phyloP scores from a whole-genome alignment of 2,888 invertebrate genomes.

The Ceraclea dissimilis region DNA sequence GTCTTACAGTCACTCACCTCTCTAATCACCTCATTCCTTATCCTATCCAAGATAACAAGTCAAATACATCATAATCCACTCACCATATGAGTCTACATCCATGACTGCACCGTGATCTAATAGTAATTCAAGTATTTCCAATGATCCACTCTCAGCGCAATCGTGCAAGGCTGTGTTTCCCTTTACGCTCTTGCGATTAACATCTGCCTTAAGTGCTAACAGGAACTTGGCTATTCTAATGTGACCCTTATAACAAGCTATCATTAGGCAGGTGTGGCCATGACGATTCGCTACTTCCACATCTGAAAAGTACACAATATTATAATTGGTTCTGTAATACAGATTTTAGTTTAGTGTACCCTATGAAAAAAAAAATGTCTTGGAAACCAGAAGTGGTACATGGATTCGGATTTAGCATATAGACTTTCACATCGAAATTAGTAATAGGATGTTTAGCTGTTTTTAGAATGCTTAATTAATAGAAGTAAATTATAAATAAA shows the following conservation, averaged over 20 bases:
- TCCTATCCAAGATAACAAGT: too few relatives aligned
- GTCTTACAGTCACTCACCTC: too few relatives aligned
- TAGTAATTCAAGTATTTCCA: conserved; percentile 85
- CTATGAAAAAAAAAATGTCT: too few relatives aligned
- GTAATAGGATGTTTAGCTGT: too few relatives aligned
- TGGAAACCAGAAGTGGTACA: too few relatives aligned
- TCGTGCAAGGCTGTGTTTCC: conserved; percentile 97
- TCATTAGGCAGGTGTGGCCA: conserved; percentile 97
- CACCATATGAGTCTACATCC: conserved; percentile 89
- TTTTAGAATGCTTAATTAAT: too few relatives aligned
- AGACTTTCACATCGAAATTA: too few relatives aligned
- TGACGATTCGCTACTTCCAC: conserved; percentile 94
- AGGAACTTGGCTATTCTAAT: conserved; percentile 84
- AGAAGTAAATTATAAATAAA: too few relatives aligned
- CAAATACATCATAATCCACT: too few relatives aligned
- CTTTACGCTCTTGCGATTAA: conserved; percentile 87
- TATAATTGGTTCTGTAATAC: background rate
- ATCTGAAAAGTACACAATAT: conserved; percentile 49
- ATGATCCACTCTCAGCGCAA: conserved; percentile 91
- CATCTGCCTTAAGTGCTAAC: conserved; percentile 77
- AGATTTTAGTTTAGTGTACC: too few relatives aligned
- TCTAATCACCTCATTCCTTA: too few relatives aligned
- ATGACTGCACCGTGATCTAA: conserved; percentile 82
- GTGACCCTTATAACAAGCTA: conserved; percentile 95
- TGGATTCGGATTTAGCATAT: too few relatives aligned